phyloP scores from a whole-genome alignment of 2,888 invertebrate genomes.

The Mythimna vitellina region DNA sequence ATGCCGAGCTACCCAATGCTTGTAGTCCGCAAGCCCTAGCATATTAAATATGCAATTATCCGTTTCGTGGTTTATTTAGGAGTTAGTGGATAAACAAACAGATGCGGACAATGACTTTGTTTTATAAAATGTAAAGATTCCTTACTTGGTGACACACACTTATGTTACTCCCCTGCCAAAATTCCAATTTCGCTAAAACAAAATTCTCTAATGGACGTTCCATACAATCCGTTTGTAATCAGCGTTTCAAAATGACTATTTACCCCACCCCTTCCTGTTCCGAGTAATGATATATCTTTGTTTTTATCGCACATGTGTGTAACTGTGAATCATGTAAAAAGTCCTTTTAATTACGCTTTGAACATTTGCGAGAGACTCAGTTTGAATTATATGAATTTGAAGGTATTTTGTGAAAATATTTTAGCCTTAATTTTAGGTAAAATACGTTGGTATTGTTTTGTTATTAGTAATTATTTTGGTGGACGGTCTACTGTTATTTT shows the following conservation, averaged over 20 bases:
- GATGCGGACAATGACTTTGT: background rate
- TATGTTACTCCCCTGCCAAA: slow-evolving; percentile 5
- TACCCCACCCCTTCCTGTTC: slow-evolving; percentile 63
- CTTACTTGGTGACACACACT: background rate
- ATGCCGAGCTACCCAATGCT: too few species aligned
- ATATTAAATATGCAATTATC: too few species aligned
- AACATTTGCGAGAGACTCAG: slow-evolving; percentile 54
- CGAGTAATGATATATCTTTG: slow-evolving; percentile 67
- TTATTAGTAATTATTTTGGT: slow-evolving; percentile 1
- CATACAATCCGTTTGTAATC: slow-evolving; percentile 53
- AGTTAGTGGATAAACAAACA: too few species aligned
- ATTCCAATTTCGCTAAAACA: slow-evolving; percentile 61
- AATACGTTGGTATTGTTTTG: slow-evolving; percentile 18
- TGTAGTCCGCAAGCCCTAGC: too few species aligned
- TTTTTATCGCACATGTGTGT: slow-evolving; percentile 70
- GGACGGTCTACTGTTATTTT: background rate
- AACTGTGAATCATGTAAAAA: slow-evolving; percentile 66
- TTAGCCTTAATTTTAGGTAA: slow-evolving; percentile 17
- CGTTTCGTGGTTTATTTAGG: too few species aligned
- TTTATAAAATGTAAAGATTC: background rate
- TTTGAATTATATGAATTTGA: slow-evolving; percentile 60
- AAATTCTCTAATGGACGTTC: slow-evolving; percentile 57
- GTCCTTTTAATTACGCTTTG: slow-evolving; percentile 63
- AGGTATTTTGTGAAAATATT: slow-evolving; percentile 50
- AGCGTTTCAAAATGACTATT: slow-evolving; percentile 66